Evolutionary conservation across 1,140 invertebrate species (phyloP), one percentile per base, ranked within the genome.

Genomic region (Drosophila quadrilineata): DNA sequence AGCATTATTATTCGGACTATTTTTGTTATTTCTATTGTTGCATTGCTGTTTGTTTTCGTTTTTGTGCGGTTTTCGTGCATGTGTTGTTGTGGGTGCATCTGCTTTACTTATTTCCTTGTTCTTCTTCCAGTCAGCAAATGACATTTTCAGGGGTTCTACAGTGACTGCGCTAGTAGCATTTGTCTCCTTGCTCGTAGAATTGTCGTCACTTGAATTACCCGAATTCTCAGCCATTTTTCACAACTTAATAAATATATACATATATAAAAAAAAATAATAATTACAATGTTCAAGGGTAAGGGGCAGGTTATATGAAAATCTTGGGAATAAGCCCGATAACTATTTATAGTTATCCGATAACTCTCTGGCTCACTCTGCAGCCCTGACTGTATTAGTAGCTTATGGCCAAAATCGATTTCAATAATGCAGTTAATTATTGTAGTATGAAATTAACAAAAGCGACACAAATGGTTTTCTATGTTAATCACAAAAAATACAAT

Each of bases 71-170:
- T 70, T 76, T 2, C 75, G 52, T 9, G 26, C 59, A 33, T 63
- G 63, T 21, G 41, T 43, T 21, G 12, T 22, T 29, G 4, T 10
- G 17, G 43, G 12, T 3, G 35, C 41, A 10, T 45, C 64, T 26
- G n/a, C 33, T 26, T 67, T 49, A 22, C 48, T 54, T 0, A 58
- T 54, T 8, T 79, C 80, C 21, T 77, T 84, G 49, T 58, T 66
- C 33, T 87, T 87, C 12, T 87, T 87, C 82, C 82, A 87, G 52
- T 87, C 82, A 5, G 70, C 74, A 35, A 87, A 87, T 0, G 82
- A 87, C 70, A 87, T 87, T 48, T 65, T 36, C 21, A 80, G 28
- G 4, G 77, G 64, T 0, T 64, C 70, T n/a, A n/a, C n/a, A 0
- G 53, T 1, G 1, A 1, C 12, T 6, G 6, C 4, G 3, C 68